Evolutionary conservation across 1,140 invertebrate species (phyloP), one percentile per base, ranked within the genome.

Genomic region (Nebria ingens): DNA sequence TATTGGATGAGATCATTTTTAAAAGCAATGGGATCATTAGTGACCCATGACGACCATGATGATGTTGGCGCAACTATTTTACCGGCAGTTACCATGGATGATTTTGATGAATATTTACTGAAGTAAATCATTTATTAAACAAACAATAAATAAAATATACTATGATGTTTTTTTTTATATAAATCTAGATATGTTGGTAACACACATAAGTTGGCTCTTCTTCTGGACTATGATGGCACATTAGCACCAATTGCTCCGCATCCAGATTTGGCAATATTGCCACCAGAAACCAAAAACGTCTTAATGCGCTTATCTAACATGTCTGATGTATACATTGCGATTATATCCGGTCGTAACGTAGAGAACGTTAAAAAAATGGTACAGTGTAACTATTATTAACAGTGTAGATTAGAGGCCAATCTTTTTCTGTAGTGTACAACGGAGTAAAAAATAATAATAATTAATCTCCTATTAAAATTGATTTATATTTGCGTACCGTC

Each of bases 191-290:
- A 92, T 69, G 88, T 93, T 61, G 89, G 89, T 54, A 83, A 88
- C 58, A 85, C 85, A 20, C 84, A 90, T 62, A 92, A 92, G 70
- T 68, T 93, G 60, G 89, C 89, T 0, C 72, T 94, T 1, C 72
- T 93, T 1, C 70, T 94, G 58, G 91, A 94, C 72, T 94, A 93
- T 67, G 91, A 94, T 65, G 91, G 91, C 17, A 94, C 91, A 0
- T 68, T 93, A 56, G 87, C 90, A 0, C 89, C 90, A 0, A 87
- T 94, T 61, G 89, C 89, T 0, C 86, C 88, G 0, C 90, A 93
- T 73, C 91, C 90, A 0, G 89, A 94, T 71, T 72, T 93, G 25
- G 91, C 91, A 20, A 84, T 84, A 3, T 73, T 93, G 19, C 90
- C 91, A 0, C 68, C 81, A 2, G 90, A 93, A 71, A 92, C 91